A percentile compares a stretch with the other conserved stretches of the same genome.
phyloP scores from a whole-genome alignment of 2,113 vertebrate genomes.

The Casuarius casuarius region DNA sequence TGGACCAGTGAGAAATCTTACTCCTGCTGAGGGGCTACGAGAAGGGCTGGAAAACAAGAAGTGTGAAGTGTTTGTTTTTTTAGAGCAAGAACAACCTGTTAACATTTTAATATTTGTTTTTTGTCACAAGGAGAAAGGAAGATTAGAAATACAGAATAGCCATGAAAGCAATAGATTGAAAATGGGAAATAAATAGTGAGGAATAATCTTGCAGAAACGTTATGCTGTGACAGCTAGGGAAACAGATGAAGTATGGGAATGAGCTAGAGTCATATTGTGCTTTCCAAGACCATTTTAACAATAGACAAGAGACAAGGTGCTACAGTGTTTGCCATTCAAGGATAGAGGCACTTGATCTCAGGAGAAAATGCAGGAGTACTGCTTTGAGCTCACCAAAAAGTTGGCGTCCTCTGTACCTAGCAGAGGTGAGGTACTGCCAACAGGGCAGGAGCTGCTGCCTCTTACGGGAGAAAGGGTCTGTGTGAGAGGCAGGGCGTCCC shows the following conservation, averaged over 20 bases:
- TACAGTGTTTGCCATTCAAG: neutral
- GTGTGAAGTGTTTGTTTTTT: neutral
- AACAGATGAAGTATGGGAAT: neutral
- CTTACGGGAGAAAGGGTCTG: neutral
- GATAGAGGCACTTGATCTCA: neutral
- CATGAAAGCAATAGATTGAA: neutral
- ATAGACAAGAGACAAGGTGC: neutral
- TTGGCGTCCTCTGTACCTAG: no score
- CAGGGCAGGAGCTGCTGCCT: neutral
- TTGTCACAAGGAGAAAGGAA: neutral
- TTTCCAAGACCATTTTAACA: neutral
- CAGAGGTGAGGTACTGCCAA: neutral
- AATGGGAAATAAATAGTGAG: neutral
- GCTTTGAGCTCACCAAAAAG: neutral
- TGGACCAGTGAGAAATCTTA: neutral
- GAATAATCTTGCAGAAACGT: neutral
- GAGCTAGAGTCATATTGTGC: neutral
- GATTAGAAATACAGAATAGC: neutral
- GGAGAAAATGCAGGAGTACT: neutral
- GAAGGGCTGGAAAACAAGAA: neutral
- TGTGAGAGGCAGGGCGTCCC: neutral
- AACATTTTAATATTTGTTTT: neutral
- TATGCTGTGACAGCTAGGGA: neutral
- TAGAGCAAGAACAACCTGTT: no score
- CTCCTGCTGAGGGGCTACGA: neutral